A percentile compares a stretch with the other conserved stretches of the same genome.
phyloP scores from a whole-genome alignment of 1,140 invertebrate genomes.

The Argopecten irradians region DNA sequence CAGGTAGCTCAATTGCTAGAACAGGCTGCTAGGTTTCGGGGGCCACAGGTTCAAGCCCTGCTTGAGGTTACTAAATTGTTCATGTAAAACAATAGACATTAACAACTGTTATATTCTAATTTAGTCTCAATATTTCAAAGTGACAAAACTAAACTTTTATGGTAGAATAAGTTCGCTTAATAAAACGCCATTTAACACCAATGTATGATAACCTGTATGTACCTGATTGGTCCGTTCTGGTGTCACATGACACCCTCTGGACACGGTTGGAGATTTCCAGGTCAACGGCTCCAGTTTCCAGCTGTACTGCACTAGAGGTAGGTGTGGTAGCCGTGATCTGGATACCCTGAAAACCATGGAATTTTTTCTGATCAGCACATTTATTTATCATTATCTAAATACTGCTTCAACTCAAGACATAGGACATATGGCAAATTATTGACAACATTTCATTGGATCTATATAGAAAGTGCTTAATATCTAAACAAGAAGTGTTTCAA shows the following conservation, averaged over 20 bases:
- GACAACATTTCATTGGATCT: too few relatives aligned
- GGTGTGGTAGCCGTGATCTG: constrained; percentile 98
- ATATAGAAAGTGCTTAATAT: too few relatives aligned
- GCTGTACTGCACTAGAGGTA: constrained; percentile 94
- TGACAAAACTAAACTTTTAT: background rate
- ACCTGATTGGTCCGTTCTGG: background rate
- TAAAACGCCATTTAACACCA: too few relatives aligned
- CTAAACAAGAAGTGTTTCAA: too few relatives aligned
- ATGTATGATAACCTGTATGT: background rate
- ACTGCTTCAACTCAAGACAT: too few relatives aligned
- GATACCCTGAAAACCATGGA: constrained; percentile 85
- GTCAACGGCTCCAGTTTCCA: constrained; percentile 92
- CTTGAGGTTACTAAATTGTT: too few relatives aligned
- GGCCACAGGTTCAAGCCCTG: too few relatives aligned
- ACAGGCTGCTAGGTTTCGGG: too few relatives aligned
- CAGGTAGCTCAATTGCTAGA: too few relatives aligned
- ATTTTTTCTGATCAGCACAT: too few relatives aligned
- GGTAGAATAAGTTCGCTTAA: background rate
- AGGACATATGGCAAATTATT: too few relatives aligned
- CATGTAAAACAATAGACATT: background rate
- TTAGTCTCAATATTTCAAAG: background rate
- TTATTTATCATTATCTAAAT: too few relatives aligned
- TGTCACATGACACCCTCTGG: constrained; percentile 82
- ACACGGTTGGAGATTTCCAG: constrained; percentile 95
- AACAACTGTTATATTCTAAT: background rate